Evolutionary conservation across 2,113 vertebrate genomes (phyloP).

Genomic region (Bungarus multicinctus): DNA sequence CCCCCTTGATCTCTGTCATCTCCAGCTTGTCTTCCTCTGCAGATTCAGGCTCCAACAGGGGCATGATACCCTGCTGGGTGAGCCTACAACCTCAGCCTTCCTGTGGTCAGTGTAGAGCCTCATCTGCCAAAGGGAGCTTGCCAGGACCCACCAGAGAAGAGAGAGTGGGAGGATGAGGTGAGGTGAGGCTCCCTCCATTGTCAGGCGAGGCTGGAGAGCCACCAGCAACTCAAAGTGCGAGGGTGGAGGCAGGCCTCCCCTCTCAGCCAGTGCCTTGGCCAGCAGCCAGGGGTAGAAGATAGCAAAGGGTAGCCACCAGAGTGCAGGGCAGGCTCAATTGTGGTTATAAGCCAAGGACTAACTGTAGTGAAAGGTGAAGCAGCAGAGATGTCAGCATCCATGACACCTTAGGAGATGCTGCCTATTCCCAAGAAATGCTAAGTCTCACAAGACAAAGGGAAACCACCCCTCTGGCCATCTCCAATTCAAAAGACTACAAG

Average conservation of each 20-base stretch:
- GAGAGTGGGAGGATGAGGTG: neutral
- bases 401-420: neutral
- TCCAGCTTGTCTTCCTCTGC: too few relatives aligned
- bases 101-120: neutral
- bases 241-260: neutral
- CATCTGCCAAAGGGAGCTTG: neutral
- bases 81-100: neutral
- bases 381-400: neutral
- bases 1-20: too few relatives aligned
- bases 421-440: neutral
- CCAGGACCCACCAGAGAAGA: neutral
- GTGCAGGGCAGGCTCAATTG: neutral
- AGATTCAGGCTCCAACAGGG: too few relatives aligned
- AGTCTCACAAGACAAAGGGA: neutral
- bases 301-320: neutral
- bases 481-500: neutral
- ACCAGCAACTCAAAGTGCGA: neutral
- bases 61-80: too few relatives aligned
- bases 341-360: neutral
- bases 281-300: neutral
- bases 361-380: neutral
- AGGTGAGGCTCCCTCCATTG: neutral
- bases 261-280: neutral
- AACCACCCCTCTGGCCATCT: neutral
- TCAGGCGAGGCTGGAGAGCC: neutral